A percentile compares a stretch with the other conserved stretches of the same genome.
Conservation (phyloP, 2,113 vertebrate genomes). For the Gila orcuttii region DNA sequence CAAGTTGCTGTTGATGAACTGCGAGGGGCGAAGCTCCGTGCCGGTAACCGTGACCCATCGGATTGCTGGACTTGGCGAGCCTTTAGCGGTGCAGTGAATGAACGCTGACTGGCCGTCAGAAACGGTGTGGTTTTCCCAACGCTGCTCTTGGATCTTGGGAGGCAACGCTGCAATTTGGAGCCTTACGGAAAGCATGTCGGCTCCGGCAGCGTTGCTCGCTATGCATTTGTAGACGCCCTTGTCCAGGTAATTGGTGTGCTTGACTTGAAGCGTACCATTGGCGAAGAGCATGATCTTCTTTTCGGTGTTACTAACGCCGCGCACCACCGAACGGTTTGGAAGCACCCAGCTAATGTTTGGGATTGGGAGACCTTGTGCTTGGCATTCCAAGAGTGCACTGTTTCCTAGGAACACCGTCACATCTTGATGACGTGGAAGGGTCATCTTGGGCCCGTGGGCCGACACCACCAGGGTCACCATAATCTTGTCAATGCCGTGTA, state of each 20-base stretch:
- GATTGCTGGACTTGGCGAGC: conserved; percentile 81
- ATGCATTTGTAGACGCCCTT: conserved; percentile 88
- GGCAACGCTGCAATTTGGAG: conserved; percentile 88
- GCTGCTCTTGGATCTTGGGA: conserved; percentile 84
- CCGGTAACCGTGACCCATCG: conserved; percentile 87
- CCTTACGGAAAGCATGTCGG: conserved; percentile 84
- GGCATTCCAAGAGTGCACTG: conserved; percentile 82
- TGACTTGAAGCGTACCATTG: conserved; percentile 85
- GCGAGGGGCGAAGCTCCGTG: conserved; percentile 83
- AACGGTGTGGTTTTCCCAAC: conserved; percentile 80
- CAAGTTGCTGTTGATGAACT: conserved; percentile 87
- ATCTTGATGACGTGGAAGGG: conserved; percentile 78
- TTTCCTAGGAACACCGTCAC: conserved; percentile 86
- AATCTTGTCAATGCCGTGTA: conserved; percentile 82
- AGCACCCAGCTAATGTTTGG: conserved; percentile 91
- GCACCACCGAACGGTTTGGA: conserved; percentile 80
- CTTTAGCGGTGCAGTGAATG: conserved; percentile 86
- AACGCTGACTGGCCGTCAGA: conserved; percentile 77
- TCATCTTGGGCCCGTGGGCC: conserved; percentile 82
- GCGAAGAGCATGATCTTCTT: conserved; percentile 76
- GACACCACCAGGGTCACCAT: conserved; percentile 78
- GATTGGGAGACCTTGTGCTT: conserved; percentile 80
- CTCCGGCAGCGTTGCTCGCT: conserved; percentile 88
- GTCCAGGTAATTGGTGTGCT: conserved; percentile 75
- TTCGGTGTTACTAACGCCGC: conserved; percentile 61